A percentile compares a stretch with the other conserved stretches of the same genome.
phyloP scores from a whole-genome alignment of 2,797 vertebrate species.

The Tauraco hartlaubi region DNA sequence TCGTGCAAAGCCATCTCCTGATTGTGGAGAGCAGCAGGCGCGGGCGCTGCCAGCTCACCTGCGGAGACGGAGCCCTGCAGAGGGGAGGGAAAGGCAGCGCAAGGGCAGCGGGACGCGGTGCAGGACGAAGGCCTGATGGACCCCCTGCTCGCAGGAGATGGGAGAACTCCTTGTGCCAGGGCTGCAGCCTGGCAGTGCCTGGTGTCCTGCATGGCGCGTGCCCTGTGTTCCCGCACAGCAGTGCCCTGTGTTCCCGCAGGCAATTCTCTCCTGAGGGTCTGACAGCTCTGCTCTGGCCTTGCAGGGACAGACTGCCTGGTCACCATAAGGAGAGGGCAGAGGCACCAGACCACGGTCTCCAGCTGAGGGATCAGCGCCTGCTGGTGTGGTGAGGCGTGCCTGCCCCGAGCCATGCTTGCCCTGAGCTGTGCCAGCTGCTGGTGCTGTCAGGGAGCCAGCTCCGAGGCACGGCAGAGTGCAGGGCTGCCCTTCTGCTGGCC shows the following conservation, averaged over 20 bases:
- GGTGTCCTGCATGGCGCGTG: background rate
- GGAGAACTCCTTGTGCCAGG: background rate
- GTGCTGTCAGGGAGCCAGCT: background rate
- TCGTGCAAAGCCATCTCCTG: slow-evolving; percentile 46
- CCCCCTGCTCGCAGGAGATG: background rate
- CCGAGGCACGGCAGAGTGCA: rapidly evolving
- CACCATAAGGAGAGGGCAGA: background rate
- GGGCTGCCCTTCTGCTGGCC: background rate
- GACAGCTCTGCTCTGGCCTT: background rate
- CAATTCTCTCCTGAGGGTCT: background rate
- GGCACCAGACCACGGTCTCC: background rate
- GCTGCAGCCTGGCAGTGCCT: background rate
- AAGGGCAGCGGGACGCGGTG: background rate
- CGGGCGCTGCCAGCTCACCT: slow-evolving; percentile 49
- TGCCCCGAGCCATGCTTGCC: background rate
- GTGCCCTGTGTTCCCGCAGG: background rate
- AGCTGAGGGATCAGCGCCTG: background rate
- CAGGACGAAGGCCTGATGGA: no score
- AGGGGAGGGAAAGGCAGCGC: background rate
- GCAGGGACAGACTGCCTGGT: background rate
- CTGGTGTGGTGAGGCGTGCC: rapidly evolving
- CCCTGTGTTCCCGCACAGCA: background rate
- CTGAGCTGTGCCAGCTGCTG: background rate
- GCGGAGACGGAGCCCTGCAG: background rate
- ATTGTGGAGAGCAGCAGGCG: slow-evolving; percentile 72